Conservation (phyloP, 2,888 invertebrate genomes). For the Plebejus argus region DNA sequence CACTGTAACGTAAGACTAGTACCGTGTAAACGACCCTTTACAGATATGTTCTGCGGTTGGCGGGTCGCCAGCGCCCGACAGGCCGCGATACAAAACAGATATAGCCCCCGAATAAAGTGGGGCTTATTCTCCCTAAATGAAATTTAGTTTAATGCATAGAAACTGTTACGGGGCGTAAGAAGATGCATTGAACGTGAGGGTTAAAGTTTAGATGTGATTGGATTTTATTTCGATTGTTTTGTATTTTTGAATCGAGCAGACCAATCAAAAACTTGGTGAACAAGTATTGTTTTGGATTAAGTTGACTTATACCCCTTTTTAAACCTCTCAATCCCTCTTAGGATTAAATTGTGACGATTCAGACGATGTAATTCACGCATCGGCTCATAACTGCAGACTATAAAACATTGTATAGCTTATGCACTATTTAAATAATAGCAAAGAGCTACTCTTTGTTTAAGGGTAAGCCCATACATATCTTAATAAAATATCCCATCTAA, state of each 20-base stretch:
- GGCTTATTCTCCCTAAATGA: conserved; percentile 11
- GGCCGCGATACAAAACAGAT: conserved; percentile 14
- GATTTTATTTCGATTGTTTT: not conserved
- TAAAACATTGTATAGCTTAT: too few species aligned
- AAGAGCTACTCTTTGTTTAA: not conserved
- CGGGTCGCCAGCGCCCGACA: conserved; percentile 14
- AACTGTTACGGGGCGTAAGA: not conserved
- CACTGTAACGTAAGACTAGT: not conserved
- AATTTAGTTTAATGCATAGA: conserved; percentile 17
- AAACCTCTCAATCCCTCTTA: too few species aligned
- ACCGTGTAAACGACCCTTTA: not conserved
- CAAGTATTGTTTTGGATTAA: too few species aligned
- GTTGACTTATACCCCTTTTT: too few species aligned
- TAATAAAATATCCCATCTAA: not conserved
- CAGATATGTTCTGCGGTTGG: conserved; percentile 19
- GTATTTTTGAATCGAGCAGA: not conserved
- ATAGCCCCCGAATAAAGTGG: conserved; percentile 5
- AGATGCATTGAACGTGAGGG: not conserved
- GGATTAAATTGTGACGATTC: too few species aligned
- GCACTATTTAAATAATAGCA: not conserved
- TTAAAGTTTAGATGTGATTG: not conserved
- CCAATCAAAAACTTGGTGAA: too few species aligned
- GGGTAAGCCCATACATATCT: not conserved
- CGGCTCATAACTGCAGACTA: too few species aligned
- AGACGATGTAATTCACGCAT: too few species aligned